phyloP scores from a whole-genome alignment of 2,888 invertebrate species.

The Drosophila meridiana region DNA sequence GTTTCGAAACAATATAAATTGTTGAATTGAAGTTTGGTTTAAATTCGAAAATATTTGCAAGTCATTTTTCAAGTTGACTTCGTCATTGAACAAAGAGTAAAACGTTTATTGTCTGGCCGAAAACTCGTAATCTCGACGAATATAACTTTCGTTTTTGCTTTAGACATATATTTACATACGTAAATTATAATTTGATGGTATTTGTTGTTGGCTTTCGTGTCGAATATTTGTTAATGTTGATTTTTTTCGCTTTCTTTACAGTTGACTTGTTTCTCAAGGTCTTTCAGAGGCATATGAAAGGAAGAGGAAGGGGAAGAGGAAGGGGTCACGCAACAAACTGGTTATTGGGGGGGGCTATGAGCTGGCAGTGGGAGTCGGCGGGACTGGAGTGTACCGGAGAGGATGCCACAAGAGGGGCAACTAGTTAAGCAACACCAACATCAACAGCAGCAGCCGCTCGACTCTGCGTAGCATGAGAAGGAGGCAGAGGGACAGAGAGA shows the following conservation, averaged over 20 bases:
- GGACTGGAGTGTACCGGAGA: slow-evolving; percentile 37
- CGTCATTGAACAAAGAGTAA: slow-evolving; percentile 5
- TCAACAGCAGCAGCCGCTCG: slow-evolving; percentile 30
- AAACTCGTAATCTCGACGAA: slow-evolving; percentile 15
- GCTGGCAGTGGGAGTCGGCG: slow-evolving; percentile 57
- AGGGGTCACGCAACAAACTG: slow-evolving; percentile 37
- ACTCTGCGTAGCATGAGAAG: slow-evolving; percentile 66
- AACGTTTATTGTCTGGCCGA: slow-evolving; percentile 10
- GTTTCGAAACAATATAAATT: not conserved
- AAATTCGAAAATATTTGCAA: slow-evolving; percentile 22
- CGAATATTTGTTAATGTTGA: slow-evolving; percentile 38
- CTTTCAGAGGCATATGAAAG: slow-evolving; percentile 41
- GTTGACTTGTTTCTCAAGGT: slow-evolving; percentile 80
- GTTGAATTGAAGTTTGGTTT: not conserved
- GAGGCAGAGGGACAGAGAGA: slow-evolving; percentile 1
- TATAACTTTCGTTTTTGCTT: slow-evolving; percentile 63
- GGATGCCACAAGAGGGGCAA: slow-evolving; percentile 53
- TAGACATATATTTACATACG: slow-evolving; percentile 30
- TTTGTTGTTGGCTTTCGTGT: slow-evolving; percentile 10
- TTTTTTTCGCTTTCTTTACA: slow-evolving; percentile 63
- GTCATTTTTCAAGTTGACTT: slow-evolving; percentile 29
- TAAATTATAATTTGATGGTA: slow-evolving; percentile 37
- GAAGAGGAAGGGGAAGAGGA: slow-evolving; percentile 17
- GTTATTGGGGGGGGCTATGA: slow-evolving; percentile 59
- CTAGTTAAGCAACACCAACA: slow-evolving; percentile 37